These are phyloP conservation scores for Aurelia aurita complex sp. Pacific DNA, from an alignment of 30 jellyfish, hydroid and myxozoan genomes.

Conservation along the genomic window DNA sequence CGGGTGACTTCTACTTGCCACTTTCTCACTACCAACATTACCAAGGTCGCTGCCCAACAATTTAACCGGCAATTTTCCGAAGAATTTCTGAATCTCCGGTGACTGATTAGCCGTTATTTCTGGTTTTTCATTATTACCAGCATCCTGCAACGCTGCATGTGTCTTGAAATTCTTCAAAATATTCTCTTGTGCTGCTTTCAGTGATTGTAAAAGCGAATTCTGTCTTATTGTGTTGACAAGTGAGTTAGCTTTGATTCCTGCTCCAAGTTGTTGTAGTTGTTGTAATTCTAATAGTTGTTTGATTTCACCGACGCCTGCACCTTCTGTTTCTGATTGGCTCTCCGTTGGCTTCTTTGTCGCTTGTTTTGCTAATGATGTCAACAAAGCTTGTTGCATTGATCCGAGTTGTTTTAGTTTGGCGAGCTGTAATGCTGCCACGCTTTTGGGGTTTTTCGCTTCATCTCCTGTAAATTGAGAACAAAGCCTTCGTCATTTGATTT, in stretches of 20 bases:
- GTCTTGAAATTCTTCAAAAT: conserved; percentile 23
- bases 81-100: conserved; percentile 55
- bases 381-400: conserved; percentile 77
- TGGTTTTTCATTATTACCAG: conserved; percentile 10
- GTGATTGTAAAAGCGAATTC: conserved; percentile 48
- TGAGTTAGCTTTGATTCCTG: conserved; percentile 59
- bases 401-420: conserved; percentile 78
- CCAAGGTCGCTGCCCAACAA: conserved; percentile 60
- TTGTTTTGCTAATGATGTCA: conserved; percentile 68
- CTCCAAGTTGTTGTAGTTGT: conserved; percentile 65
- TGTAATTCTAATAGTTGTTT: conserved; percentile 58
- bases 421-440: conserved; percentile 65
- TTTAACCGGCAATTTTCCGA: conserved; percentile 57
- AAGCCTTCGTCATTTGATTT: no score
- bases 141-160: conserved; percentile 20
- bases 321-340: conserved; percentile 17
- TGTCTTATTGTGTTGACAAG: conserved; percentile 46
- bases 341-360: conserved; percentile 38
- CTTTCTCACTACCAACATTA: conserved; percentile 66
- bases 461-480: neutral
- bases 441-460: conserved; percentile 47
- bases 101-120: conserved; percentile 9
- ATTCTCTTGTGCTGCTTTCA: conserved; percentile 65
- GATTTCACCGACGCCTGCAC: conserved; percentile 33
- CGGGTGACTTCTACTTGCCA: conserved; percentile 39